phyloP scores from a whole-genome alignment of 2,113 vertebrate species.

The Dasyurus viverrinus region DNA sequence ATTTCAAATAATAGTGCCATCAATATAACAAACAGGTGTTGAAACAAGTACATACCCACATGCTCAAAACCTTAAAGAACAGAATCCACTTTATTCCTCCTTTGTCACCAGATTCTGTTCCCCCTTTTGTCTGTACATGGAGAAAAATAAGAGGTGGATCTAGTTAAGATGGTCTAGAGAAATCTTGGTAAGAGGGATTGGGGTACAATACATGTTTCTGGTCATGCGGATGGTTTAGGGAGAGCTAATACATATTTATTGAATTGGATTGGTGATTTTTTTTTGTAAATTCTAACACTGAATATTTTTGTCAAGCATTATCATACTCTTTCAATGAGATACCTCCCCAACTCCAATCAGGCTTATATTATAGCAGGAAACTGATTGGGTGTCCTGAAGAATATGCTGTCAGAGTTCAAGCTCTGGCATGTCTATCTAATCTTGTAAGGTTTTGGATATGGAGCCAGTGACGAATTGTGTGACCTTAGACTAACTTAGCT shows the following conservation, averaged over 20 bases:
- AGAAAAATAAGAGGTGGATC: not conserved
- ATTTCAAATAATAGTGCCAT: not conserved
- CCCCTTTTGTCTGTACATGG: not conserved
- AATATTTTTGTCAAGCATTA: not conserved
- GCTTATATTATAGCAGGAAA: not conserved
- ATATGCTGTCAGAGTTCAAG: not conserved
- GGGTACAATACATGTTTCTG: not conserved
- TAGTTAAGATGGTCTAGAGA: not conserved
- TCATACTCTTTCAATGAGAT: not conserved
- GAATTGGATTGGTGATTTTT: not conserved
- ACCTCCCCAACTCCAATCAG: not conserved
- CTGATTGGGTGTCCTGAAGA: not conserved
- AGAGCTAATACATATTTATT: not conserved
- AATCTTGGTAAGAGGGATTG: not conserved
- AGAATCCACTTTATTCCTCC: not conserved
- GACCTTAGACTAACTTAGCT: not conserved
- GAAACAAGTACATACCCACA: not conserved
- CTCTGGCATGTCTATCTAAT: not conserved
- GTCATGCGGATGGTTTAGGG: not conserved
- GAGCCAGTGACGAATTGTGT: not conserved
- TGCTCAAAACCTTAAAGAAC: not conserved
- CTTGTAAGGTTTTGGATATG: not conserved
- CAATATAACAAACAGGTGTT: not conserved
- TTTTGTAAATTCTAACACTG: not conserved
- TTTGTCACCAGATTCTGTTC: not conserved